These are phyloP conservation scores for Formicarius rufipectus DNA, from an alignment of 2,113 vertebrate species.

Conservation along the genomic window DNA sequence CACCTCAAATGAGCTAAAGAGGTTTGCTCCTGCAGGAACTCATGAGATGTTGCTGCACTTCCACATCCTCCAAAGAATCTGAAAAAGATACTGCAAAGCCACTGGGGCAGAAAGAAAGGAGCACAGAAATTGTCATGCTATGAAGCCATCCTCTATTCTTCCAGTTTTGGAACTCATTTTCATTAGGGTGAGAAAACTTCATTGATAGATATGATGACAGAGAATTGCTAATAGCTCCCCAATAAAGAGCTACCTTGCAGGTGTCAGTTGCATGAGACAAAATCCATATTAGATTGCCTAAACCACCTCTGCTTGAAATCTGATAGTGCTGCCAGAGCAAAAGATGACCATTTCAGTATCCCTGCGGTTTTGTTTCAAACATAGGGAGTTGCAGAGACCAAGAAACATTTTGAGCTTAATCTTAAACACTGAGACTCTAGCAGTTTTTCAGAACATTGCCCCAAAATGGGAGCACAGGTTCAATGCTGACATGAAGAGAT, in stretches of 20 bases:
- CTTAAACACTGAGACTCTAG: neutral
- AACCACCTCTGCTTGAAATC: neutral
- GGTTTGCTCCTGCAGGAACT: neutral
- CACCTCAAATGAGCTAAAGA: neutral
- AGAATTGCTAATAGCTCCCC: neutral
- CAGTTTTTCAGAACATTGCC: neutral
- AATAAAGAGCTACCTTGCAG: neutral
- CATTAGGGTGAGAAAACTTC: neutral
- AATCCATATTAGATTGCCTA: neutral
- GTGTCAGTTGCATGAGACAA: neutral
- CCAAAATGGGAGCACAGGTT: neutral
- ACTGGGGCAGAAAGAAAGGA: neutral
- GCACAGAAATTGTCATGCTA: neutral
- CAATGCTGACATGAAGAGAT: neutral
- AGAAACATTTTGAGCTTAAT: conserved; percentile 1
- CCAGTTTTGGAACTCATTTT: neutral
- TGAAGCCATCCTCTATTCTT: neutral
- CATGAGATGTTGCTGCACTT: neutral
- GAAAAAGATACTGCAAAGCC: neutral
- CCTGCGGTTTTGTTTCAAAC: neutral
- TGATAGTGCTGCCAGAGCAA: neutral
- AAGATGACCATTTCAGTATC: neutral
- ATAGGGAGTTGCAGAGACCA: neutral
- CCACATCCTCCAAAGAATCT: neutral
- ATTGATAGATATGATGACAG: neutral